Conservation (phyloP, 2,888 invertebrate species). For the Nemapogon koenigi region DNA sequence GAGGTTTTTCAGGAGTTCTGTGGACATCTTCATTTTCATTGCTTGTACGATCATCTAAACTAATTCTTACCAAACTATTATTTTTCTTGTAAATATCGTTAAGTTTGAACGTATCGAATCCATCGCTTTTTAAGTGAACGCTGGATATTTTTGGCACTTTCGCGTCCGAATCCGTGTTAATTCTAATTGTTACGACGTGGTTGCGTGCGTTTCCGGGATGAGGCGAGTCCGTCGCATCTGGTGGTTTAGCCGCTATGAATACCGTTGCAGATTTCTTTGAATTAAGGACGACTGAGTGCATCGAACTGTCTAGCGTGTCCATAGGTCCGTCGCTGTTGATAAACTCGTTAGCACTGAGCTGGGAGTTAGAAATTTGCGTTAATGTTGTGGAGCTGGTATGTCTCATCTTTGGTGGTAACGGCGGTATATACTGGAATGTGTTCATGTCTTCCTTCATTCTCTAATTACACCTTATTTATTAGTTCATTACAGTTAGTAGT, state of each 20-base stretch:
- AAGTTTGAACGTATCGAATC: conserved; percentile 45
- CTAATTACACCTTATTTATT: conserved; percentile 57
- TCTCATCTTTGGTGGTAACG: conserved; percentile 64
- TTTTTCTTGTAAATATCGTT: conserved; percentile 47
- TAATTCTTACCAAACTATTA: conserved; percentile 66
- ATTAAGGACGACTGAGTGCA: conserved; percentile 65
- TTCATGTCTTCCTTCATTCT: conserved; percentile 15
- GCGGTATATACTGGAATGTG: conserved; percentile 26
- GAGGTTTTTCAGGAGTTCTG: conserved; percentile 39
- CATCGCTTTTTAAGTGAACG: conserved; percentile 54
- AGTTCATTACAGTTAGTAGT: conserved; percentile 39
- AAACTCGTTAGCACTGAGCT: conserved; percentile 37
- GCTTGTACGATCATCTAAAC: conserved; percentile 52
- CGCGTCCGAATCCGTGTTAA: conserved; percentile 67
- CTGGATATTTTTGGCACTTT: conserved; percentile 56
- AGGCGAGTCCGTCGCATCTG: conserved; percentile 26
- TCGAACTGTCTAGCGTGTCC: conserved; percentile 34
- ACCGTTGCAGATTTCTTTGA: conserved; percentile 60
- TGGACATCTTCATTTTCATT: conserved; percentile 55
- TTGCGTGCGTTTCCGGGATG: conserved; percentile 44
- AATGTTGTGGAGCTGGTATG: conserved; percentile 50
- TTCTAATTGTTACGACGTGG: conserved; percentile 75
- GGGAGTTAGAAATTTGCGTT: conserved; percentile 42
- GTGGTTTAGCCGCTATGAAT: conserved; percentile 59
- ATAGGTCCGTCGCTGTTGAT: conserved; percentile 18